Percentiles rank a stretch among this genome's conserved stretches.
Evolutionary conservation across 2,888 invertebrate genomes (phyloP).

Genomic region (Ennomos erosarius): DNA sequence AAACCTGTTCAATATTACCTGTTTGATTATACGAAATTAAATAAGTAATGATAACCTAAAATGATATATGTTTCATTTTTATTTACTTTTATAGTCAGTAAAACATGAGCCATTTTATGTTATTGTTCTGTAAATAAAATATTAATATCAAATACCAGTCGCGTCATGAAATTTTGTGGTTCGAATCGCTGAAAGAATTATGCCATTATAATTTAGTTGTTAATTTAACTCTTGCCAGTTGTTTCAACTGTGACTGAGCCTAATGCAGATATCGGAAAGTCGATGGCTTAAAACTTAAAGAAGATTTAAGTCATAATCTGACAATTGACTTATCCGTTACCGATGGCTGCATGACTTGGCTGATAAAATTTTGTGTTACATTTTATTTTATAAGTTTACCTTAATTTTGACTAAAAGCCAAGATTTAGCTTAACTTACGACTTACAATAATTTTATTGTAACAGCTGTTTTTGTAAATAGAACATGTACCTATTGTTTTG

Average conservation of each 20-base stretch:
- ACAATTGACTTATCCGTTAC: not conserved
- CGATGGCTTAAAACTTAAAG: not conserved
- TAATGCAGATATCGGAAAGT: slow-evolving; percentile 3
- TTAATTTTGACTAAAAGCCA: slow-evolving; percentile 19
- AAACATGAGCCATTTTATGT: too few species aligned
- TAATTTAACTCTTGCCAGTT: slow-evolving; percentile 59
- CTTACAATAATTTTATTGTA: slow-evolving; percentile 19
- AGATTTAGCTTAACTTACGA: slow-evolving; percentile 22
- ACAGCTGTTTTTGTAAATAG: slow-evolving; percentile 23
- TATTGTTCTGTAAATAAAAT: too few species aligned
- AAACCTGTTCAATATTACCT: too few species aligned
- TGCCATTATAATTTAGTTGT: slow-evolving; percentile 55
- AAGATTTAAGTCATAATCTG: too few species aligned
- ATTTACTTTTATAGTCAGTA: too few species aligned
- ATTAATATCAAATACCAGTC: too few species aligned
- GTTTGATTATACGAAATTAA: too few species aligned
- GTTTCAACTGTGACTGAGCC: slow-evolving; percentile 47
- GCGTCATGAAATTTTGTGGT: slow-evolving; percentile 9
- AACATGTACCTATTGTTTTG: slow-evolving; percentile 25
- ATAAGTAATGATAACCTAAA: too few species aligned
- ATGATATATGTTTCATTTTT: not conserved
- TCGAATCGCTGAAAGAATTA: slow-evolving; percentile 35
- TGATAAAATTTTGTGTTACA: not conserved
- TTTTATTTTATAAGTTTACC: slow-evolving; percentile 8
- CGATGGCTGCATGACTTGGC: not conserved